Conservation (phyloP, 2,888 invertebrate genomes). For the Gnatocerus cornutus region DNA sequence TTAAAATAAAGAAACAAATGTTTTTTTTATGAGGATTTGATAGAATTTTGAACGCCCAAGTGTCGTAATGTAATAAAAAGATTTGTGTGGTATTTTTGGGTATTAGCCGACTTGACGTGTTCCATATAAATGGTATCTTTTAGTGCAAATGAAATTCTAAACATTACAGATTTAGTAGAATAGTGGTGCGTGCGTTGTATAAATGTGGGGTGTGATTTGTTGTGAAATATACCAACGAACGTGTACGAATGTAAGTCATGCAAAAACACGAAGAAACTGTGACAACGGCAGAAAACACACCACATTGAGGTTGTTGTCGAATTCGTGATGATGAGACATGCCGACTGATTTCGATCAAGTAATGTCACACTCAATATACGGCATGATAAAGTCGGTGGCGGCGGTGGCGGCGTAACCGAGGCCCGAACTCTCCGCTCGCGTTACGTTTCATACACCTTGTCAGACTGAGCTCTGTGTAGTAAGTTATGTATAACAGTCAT, state of each 20-base stretch:
- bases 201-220: slow-evolving; percentile 35
- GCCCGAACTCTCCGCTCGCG: slow-evolving; percentile 45
- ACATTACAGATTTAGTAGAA: not conserved
- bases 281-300: slow-evolving; percentile 41
- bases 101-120: not conserved
- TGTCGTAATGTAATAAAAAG: slow-evolving; percentile 6
- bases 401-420: slow-evolving; percentile 39
- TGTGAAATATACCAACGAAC: slow-evolving; percentile 20
- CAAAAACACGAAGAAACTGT: slow-evolving; percentile 17
- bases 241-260: slow-evolving; percentile 32
- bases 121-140: not conserved
- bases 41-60: slow-evolving; percentile 3
- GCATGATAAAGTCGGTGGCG: slow-evolving; percentile 46
- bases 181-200: slow-evolving; percentile 21
- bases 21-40: not conserved
- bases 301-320: slow-evolving; percentile 49
- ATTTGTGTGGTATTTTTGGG: not conserved
- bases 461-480: slow-evolving; percentile 52
- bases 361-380: slow-evolving; percentile 48
- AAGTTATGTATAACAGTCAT: slow-evolving; percentile 51
- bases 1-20: not conserved
- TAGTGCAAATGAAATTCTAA: slow-evolving; percentile 6
- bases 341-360: slow-evolving; percentile 47
- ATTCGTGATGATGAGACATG: slow-evolving; percentile 50
- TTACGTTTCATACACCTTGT: slow-evolving; percentile 51